Percentiles rank a stretch among this genome's conserved stretches.
These are phyloP conservation scores for Scotopteryx bipunctaria DNA, from an alignment of 2,888 invertebrate species.

Conservation along the genomic window DNA sequence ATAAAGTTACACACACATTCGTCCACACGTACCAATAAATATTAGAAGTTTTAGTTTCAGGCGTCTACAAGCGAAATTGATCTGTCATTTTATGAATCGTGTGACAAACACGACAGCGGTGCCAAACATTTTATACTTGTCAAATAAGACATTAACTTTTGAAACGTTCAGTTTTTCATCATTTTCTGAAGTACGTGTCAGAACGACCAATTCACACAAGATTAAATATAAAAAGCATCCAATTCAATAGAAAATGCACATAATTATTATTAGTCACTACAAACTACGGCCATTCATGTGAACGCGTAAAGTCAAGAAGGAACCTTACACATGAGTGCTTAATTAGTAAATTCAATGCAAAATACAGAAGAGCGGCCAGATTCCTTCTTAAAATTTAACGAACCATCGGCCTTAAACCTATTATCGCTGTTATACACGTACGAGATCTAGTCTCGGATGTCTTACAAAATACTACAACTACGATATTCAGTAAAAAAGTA, in stretches of 20 bases:
- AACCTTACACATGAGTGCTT: slow-evolving; percentile 47
- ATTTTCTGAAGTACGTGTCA: slow-evolving; percentile 21
- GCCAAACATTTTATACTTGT: slow-evolving; percentile 20
- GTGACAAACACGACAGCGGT: slow-evolving; percentile 2
- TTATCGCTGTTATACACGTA: slow-evolving; percentile 83
- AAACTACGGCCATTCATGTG: slow-evolving; percentile 55
- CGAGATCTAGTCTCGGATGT: slow-evolving; percentile 62
- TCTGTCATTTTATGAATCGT: slow-evolving; percentile 25
- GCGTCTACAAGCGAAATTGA: slow-evolving; percentile 17
- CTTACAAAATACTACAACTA: slow-evolving; percentile 81
- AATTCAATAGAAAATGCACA: slow-evolving; percentile 67
- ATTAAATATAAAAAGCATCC: slow-evolving; percentile 59
- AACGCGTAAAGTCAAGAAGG: slow-evolving; percentile 56
- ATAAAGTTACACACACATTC: slow-evolving; percentile 61
- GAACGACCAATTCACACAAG: slow-evolving; percentile 32
- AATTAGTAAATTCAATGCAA: slow-evolving; percentile 40
- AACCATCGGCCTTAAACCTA: slow-evolving; percentile 65
- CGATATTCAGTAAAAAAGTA: slow-evolving; percentile 79
- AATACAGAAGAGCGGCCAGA: slow-evolving; percentile 41
- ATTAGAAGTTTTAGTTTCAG: slow-evolving; percentile 41
- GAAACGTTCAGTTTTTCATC: not conserved
- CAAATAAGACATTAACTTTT: slow-evolving; percentile 25
- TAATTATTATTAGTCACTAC: slow-evolving; percentile 60
- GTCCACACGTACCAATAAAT: slow-evolving; percentile 58
- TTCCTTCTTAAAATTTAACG: slow-evolving; percentile 59